phyloP scores from a whole-genome alignment of 1,140 invertebrate genomes.

The Papilio dardanus region DNA sequence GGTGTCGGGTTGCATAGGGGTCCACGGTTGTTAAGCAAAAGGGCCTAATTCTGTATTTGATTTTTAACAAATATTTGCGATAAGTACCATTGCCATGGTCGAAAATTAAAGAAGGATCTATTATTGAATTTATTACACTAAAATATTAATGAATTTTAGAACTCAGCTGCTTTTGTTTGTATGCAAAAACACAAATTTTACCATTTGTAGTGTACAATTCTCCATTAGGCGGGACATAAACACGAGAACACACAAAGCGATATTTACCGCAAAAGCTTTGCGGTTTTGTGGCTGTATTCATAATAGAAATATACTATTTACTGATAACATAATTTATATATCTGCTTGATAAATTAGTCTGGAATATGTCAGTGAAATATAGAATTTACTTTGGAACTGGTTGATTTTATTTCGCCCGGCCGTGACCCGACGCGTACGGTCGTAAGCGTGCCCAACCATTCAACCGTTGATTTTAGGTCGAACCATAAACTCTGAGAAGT shows the following conservation, averaged over 20 bases:
- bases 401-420: conserved; percentile 2
- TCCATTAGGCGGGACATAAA: background rate
- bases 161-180: background rate
- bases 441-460: background rate
- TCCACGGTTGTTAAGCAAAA: background rate
- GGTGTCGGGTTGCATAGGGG: conserved; percentile 16
- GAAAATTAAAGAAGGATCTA: background rate
- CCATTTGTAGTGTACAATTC: background rate
- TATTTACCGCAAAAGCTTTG: conserved; percentile 1
- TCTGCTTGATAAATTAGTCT: background rate
- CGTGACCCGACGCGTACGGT: background rate
- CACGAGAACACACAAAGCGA: background rate
- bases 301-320: background rate
- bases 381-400: background rate
- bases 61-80: background rate
- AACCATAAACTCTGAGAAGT: background rate
- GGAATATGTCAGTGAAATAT: background rate
- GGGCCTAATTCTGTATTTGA: background rate
- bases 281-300: background rate
- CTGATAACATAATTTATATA: background rate
- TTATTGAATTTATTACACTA: background rate
- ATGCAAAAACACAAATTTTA: background rate
- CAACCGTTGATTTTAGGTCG: conserved; percentile 8
- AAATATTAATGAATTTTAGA: background rate
- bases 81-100: too few species aligned